These are phyloP conservation scores for Caenorhabditis briggsae DNA, from an alignment of 1,140 invertebrate genomes.

Conservation along the genomic window DNA sequence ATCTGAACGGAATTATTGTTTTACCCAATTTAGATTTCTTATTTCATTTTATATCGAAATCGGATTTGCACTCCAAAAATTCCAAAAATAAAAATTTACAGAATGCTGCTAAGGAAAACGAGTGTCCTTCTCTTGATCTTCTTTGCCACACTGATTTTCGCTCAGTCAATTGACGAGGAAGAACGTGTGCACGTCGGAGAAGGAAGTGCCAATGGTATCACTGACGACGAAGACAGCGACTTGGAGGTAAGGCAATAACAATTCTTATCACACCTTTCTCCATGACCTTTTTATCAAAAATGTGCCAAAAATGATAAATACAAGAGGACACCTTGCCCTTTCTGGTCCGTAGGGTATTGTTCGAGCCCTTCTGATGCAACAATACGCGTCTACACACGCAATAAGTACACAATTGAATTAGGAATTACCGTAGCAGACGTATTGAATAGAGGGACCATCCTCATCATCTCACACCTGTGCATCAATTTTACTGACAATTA, in stretches of 20 bases:
- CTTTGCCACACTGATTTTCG: not conserved
- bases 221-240: slow-evolving; percentile 60
- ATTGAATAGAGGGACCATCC: slow-evolving; percentile 45
- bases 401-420: slow-evolving; percentile 56
- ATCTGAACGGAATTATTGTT: too few species aligned
- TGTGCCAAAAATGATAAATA: not conserved
- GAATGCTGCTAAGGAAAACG: slow-evolving; percentile 46
- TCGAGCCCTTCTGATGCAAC: slow-evolving; percentile 19
- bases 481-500: slow-evolving; percentile 51
- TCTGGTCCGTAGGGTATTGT: slow-evolving; percentile 16
- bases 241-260: slow-evolving; percentile 10
- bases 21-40: too few species aligned
- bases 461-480: slow-evolving; percentile 52
- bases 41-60: too few species aligned
- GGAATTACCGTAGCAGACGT: slow-evolving; percentile 29
- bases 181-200: slow-evolving; percentile 57
- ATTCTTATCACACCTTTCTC: slow-evolving; percentile 18
- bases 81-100: not conserved
- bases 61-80: too few species aligned
- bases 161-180: slow-evolving; percentile 59
- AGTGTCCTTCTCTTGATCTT: slow-evolving; percentile 22
- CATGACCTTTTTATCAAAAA: slow-evolving; percentile 37
- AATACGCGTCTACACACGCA: not conserved
- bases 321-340: not conserved
- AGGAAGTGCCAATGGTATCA: slow-evolving; percentile 54